phyloP scores from a whole-genome alignment of 2,113 vertebrate genomes.

The Hepsetus odoe region DNA sequence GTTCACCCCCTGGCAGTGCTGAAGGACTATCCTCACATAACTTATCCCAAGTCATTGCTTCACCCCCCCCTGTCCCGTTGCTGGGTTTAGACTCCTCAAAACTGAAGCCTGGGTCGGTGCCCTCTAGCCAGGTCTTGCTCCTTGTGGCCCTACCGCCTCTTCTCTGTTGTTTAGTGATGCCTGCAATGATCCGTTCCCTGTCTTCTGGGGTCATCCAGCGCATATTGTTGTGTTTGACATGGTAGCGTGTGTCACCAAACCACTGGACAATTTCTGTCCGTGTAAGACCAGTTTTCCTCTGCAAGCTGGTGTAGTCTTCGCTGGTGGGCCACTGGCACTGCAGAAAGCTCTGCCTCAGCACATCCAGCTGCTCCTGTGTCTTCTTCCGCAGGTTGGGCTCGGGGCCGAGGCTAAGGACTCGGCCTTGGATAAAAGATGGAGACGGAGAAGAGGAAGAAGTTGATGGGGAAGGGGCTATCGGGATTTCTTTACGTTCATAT shows the following conservation, averaged over 20 bases:
- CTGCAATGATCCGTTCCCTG: constrained; percentile 31
- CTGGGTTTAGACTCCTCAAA: constrained; percentile 11
- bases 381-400: constrained; percentile 49
- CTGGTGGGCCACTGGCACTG: constrained; percentile 78
- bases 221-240: constrained; percentile 76
- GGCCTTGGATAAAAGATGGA: constrained; percentile 30
- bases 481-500: not conserved
- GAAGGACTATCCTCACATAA: constrained; percentile 25
- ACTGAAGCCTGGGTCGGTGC: constrained; percentile 1
- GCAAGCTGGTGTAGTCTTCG: constrained; percentile 73
- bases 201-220: constrained; percentile 76
- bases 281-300: constrained; percentile 67
- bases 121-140: not conserved
- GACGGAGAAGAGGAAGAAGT: constrained; percentile 46
- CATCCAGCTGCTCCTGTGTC: constrained; percentile 74
- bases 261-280: constrained; percentile 79
- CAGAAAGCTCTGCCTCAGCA: constrained; percentile 77
- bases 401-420: constrained; percentile 20
- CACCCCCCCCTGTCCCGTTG: constrained; percentile 19
- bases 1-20: constrained; percentile 44
- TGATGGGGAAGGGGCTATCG: constrained; percentile 28
- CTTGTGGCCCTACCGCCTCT: not conserved
- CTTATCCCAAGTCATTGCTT: constrained; percentile 26
- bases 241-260: constrained; percentile 83
- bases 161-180: constrained; percentile 50